phyloP scores from a whole-genome alignment of 1,140 invertebrate species.

The Drepana arcuata region DNA sequence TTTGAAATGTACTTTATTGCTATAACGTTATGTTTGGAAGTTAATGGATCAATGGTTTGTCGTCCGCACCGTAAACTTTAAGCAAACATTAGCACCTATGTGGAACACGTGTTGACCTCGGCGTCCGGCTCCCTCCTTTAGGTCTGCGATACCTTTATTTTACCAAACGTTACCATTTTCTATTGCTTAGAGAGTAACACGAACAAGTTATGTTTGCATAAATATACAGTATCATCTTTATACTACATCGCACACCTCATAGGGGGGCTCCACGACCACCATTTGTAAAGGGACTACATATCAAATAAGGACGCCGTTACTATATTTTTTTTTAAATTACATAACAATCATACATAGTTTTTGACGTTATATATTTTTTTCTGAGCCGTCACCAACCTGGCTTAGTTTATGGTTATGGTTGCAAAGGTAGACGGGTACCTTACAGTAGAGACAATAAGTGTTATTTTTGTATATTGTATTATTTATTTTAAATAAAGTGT shows the following conservation, averaged over 20 bases:
- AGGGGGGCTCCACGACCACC: no score
- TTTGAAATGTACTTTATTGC: slow-evolving; percentile 23
- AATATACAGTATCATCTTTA: slow-evolving; percentile 23
- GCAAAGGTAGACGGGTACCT: no score
- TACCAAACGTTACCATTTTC: slow-evolving; percentile 34
- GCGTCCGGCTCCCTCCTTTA: slow-evolving; percentile 22
- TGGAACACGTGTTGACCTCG: slow-evolving; percentile 14
- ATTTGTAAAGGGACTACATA: slow-evolving; percentile 5
- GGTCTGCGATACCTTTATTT: slow-evolving; percentile 17
- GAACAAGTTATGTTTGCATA: slow-evolving; percentile 17
- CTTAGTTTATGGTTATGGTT: no score
- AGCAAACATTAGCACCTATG: slow-evolving; percentile 13
- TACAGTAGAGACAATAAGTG: no score
- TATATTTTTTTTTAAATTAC: no score
- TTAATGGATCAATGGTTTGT: slow-evolving; percentile 7
- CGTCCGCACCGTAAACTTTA: no score
- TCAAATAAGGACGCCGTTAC: no score
- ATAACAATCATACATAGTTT: no score
- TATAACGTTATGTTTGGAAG: slow-evolving; percentile 6
- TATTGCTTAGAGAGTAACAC: slow-evolving; percentile 19
- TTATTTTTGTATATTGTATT: no score
- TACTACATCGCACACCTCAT: slow-evolving; percentile 12
- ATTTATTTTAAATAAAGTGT: no score
- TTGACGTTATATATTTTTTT: no score
- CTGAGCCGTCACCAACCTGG: no score